Evolutionary conservation across 2,797 vertebrate genomes (phyloP).

Genomic region (Melanotaenia nigrans): DNA sequence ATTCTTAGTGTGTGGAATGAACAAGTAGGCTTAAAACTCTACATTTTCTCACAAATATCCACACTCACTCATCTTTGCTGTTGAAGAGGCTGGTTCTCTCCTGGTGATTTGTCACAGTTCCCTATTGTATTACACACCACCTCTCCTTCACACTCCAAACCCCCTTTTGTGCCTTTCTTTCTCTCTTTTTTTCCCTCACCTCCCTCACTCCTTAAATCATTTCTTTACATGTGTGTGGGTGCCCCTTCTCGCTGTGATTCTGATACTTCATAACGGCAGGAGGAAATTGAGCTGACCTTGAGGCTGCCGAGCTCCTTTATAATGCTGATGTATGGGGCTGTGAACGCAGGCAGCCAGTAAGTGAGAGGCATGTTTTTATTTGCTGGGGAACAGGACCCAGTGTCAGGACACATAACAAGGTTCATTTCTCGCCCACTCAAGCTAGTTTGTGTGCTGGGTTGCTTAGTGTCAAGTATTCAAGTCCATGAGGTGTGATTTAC

Average conservation of each 20-base stretch:
- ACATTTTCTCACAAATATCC: conserved; percentile 63
- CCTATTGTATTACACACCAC: conserved; percentile 71
- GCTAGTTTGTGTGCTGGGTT: conserved; percentile 64
- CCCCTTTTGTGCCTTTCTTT: conserved; percentile 10
- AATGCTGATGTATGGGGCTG: conserved; percentile 84
- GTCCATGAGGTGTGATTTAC: conserved; percentile 67
- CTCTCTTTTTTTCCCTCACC: conserved; percentile 22
- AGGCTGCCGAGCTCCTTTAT: conserved; percentile 79
- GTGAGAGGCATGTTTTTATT: conserved; percentile 88
- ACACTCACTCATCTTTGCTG: conserved; percentile 53
- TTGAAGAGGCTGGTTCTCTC: conserved; percentile 62
- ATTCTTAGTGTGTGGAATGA: conserved; percentile 53
- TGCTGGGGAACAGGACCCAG: conserved; percentile 77
- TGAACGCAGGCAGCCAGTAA: conserved; percentile 79
- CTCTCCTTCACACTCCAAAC: conserved; percentile 69
- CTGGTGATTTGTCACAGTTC: conserved; percentile 75
- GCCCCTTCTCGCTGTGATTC: conserved; percentile 78
- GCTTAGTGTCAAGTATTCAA: conserved; percentile 76
- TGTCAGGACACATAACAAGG: conserved; percentile 85
- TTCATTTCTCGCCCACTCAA: conserved; percentile 81
- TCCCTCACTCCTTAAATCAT: conserved; percentile 67
- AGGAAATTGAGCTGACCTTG: conserved; percentile 88
- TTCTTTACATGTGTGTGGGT: conserved; percentile 79
- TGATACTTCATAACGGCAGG: conserved; percentile 81
- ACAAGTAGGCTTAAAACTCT: conserved; percentile 61